These are phyloP conservation scores for Sebastes taczanowskii DNA, from an alignment of 2,797 vertebrate genomes.

Conservation along the genomic window DNA sequence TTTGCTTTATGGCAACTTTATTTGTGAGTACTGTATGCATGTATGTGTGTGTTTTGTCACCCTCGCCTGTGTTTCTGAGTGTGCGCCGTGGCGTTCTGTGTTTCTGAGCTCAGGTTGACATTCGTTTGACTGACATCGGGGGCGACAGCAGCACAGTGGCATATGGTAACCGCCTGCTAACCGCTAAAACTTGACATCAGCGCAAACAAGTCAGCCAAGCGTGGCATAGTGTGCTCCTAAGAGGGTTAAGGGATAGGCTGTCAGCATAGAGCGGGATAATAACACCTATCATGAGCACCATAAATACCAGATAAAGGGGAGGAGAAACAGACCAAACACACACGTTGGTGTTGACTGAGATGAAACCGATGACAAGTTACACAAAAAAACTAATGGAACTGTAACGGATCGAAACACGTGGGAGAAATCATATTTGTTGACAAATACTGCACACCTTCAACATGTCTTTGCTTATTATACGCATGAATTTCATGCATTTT, in stretches of 20 bases:
- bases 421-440: background rate
- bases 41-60: slow-evolving; percentile 36
- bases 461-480: background rate
- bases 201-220: slow-evolving; percentile 84
- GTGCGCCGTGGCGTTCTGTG: slow-evolving; percentile 43
- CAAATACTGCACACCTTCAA: background rate
- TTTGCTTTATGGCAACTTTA: slow-evolving; percentile 21
- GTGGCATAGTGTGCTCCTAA: slow-evolving; percentile 71
- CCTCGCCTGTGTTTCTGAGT: slow-evolving; percentile 43
- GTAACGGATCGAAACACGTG: background rate
- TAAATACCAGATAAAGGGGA: slow-evolving; percentile 46
- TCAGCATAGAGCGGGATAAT: slow-evolving; percentile 78
- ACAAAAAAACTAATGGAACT: slow-evolving; percentile 20
- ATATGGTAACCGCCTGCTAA: slow-evolving; percentile 82
- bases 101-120: slow-evolving; percentile 75
- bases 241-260: slow-evolving; percentile 81
- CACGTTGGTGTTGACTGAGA: slow-evolving; percentile 35
- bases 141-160: slow-evolving; percentile 81
- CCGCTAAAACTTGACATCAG: slow-evolving; percentile 83
- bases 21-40: slow-evolving; percentile 39
- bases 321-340: slow-evolving; percentile 46
- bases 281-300: slow-evolving; percentile 71
- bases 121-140: slow-evolving; percentile 80
- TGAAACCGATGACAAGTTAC: slow-evolving; percentile 48
- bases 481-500: background rate